Percentiles rank a stretch among this genome's conserved stretches.
Conservation (phyloP, 2,888 invertebrate genomes). For the Drosophila anomalipes region DNA sequence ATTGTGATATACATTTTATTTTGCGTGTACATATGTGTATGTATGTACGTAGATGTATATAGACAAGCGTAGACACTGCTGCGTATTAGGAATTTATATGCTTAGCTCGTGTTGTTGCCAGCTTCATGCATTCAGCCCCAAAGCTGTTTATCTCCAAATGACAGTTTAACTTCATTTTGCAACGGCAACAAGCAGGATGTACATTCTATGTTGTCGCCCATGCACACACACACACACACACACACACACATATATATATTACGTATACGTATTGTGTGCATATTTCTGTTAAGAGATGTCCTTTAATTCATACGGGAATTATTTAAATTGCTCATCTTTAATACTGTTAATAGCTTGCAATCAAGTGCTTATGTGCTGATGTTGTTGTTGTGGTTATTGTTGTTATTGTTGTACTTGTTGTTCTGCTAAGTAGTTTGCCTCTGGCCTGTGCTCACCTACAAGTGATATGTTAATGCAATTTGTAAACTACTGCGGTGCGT, state of each 20-base stretch:
- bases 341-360: slow-evolving; percentile 81
- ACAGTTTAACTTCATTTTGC: slow-evolving; percentile 69
- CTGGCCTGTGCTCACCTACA: slow-evolving; percentile 6
- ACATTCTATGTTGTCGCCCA: slow-evolving; percentile 10
- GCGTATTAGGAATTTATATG: slow-evolving; percentile 77
- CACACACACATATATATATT: neutral
- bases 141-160: slow-evolving; percentile 71
- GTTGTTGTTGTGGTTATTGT: slow-evolving; percentile 29
- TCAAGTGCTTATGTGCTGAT: slow-evolving; percentile 62
- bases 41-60: slow-evolving; percentile 5
- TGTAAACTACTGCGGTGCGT: slow-evolving; percentile 39
- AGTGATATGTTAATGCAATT: slow-evolving; percentile 73
- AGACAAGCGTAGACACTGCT: slow-evolving; percentile 54
- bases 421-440: slow-evolving; percentile 18
- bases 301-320: slow-evolving; percentile 75
- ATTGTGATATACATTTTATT: neutral
- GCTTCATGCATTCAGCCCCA: slow-evolving; percentile 53
- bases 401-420: slow-evolving; percentile 11
- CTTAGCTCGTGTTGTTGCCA: slow-evolving; percentile 44
- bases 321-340: slow-evolving; percentile 76
- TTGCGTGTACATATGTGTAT: slow-evolving; percentile 10
- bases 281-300: slow-evolving; percentile 32
- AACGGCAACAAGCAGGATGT: slow-evolving; percentile 19
- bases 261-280: neutral
- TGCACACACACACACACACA: neutral